Base-by-base conservation (phyloP, 2,113 vertebrate species). In the Eidolon helvum region DNA sequence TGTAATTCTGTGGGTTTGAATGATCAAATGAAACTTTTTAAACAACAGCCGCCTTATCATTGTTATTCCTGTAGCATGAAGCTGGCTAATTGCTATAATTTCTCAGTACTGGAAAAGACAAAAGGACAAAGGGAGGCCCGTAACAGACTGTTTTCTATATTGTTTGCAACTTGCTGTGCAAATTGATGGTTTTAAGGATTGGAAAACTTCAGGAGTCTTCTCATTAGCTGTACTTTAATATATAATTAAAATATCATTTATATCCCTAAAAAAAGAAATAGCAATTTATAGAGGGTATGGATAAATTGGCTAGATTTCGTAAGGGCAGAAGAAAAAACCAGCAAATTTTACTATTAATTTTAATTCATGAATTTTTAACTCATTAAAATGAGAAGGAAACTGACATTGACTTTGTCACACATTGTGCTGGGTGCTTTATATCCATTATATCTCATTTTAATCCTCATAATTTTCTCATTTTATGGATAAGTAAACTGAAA, bases 161-260 rank as follows among this genome's bases (percentile, higher is more conserved):
- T 40, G 28, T 90, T 95, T 94, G 86, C 89, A 94, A 57, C 69
- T 94, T 96, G 55, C 95, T 96, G 2, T 86, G 85, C 89, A 96
- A 94, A 95, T 92, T 91, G 78, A 33, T 88, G 77, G 78, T 84
- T 94, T 97, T 85, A 97, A 92, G 83, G 82, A 66, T 97, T 85
- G 91, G 92, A 96, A 94, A 79, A 53, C 66, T 84, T 30, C 80
- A 95, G 94, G 66, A 95, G 57, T 90, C 53, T 96, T 78, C 90
- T 88, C 53, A 45, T 91, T 98, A 90, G 86, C 88, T 87, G 86
- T 9, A 84, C 53, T 86, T 96, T 94, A 66, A 84, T 30, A 45
- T 88, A 50, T 79, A 97, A 96, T 96, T 97, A 90, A 92, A 95
- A 77, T 90, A 87, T 65, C 96, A 87, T 80, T 96, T 63, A 59